phyloP scores from a whole-genome alignment of 1,140 invertebrate genomes.

The Scaptomyza hsui region DNA sequence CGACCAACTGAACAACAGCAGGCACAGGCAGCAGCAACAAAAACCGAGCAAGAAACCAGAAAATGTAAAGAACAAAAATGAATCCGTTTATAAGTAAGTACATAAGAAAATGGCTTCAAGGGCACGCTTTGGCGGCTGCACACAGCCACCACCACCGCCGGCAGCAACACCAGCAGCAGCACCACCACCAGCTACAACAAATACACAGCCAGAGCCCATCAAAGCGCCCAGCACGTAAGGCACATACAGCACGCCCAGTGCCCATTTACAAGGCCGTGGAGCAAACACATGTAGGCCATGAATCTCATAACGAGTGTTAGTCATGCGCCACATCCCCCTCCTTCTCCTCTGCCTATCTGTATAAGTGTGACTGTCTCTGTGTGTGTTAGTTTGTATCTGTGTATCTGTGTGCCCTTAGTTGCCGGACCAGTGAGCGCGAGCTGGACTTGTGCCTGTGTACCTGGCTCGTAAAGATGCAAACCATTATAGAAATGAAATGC shows the following conservation, averaged over 20 bases:
- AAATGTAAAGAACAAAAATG: constrained; percentile 15
- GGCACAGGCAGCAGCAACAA: constrained; percentile 25
- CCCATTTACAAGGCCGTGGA: constrained; percentile 79
- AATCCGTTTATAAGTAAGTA: constrained; percentile 77
- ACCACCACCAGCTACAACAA: constrained; percentile 21
- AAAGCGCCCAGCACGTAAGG: constrained; percentile 61
- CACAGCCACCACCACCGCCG: constrained; percentile 22
- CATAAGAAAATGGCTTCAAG: constrained; percentile 79
- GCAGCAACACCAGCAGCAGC: constrained; percentile 8
- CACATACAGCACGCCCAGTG: constrained; percentile 68
- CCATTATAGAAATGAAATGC: constrained; percentile 81
- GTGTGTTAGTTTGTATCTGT: constrained; percentile 14
- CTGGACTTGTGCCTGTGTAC: constrained; percentile 59
- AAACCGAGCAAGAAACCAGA: constrained; percentile 5
- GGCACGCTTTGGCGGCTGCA: constrained; percentile 65
- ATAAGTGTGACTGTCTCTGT: constrained; percentile 14
- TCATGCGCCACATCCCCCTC: constrained; percentile 61
- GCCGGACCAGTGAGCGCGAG: constrained; percentile 67
- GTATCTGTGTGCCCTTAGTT: constrained; percentile 54
- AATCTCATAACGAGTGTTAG: constrained; percentile 81
- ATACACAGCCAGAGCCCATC: constrained; percentile 43
- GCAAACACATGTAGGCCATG: constrained; percentile 80
- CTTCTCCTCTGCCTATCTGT: constrained; percentile 7
- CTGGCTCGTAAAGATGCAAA: constrained; percentile 72
- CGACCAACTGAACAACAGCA: constrained; percentile 23